A percentile compares a stretch with the other conserved stretches of the same genome.
Conservation (phyloP, 2,797 vertebrate species). For the Chloroceryle amazona region DNA sequence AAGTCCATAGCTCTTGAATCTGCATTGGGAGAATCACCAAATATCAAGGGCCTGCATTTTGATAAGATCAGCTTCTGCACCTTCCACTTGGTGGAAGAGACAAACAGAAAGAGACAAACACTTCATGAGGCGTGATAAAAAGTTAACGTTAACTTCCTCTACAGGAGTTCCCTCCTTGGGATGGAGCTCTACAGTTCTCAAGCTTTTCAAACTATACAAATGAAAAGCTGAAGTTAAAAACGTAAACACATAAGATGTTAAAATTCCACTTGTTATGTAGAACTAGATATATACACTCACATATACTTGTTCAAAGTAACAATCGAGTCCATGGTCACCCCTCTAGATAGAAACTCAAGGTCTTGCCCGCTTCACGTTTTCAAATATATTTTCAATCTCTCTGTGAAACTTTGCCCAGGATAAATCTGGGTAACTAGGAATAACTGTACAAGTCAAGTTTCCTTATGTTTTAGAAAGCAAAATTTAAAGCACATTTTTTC, state of each 20-base stretch:
- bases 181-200: background rate
- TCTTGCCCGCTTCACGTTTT: background rate
- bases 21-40: background rate
- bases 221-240: background rate
- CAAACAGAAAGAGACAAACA: background rate
- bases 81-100: background rate
- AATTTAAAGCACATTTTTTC: background rate
- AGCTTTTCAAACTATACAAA: slow-evolving; percentile 32
- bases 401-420: background rate
- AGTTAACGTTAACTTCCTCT: background rate
- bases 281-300: background rate
- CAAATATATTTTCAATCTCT: slow-evolving; percentile 9
- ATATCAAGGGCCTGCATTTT: background rate
- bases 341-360: background rate
- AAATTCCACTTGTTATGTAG: background rate
- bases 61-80: background rate
- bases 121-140: background rate
- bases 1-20: background rate
- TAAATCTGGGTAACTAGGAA: background rate
- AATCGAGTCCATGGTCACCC: background rate
- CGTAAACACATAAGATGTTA: slow-evolving; percentile 3
- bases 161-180: background rate
- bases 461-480: background rate
- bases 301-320: background rate
- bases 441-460: background rate